Base-by-base conservation (phyloP, 2,888 invertebrate species). In the Melipona bicolor region DNA sequence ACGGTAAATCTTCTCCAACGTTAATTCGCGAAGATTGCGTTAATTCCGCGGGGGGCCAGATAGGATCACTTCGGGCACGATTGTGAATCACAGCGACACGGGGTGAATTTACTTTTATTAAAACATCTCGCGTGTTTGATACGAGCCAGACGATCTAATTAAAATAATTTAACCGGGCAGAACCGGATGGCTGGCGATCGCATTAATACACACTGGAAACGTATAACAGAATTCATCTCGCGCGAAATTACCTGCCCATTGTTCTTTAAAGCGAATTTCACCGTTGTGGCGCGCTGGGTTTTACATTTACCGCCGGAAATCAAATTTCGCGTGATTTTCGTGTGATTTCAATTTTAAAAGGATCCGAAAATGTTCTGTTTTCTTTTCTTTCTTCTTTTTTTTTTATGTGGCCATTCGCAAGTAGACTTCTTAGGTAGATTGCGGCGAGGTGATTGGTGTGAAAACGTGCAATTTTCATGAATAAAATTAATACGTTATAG, bases 121-220 rank as follows among this genome's bases (percentile, higher is more conserved):
- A 64, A 64, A 56, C 54, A 17, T 43, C 21, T 62, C 27, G 1
- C 61, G n/a, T 27, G 15, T 62, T 56, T 32, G n/a, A 54, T 52
- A 62, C 19, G 6, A n/a, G 24, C 27, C 21, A n/a, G 21, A n/a
- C 52, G 32, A 56, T 21, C 32, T 27, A 50, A 75, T 79, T 69
- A 70, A 79, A 64, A 70, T 75, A 79, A 69, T 79, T 75, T 64
- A 52, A 64, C n/a, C n/a, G 17, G 36, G 36, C n/a, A 24, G n/a
- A n/a, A n/a, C n/a, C n/a, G n/a, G n/a, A n/a, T n/a, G n/a, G n/a
- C n/a, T n/a, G n/a, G n/a, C n/a, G n/a, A 64, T 43, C 68, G 9
- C 2, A 74, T 69, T 69, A 74, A 68, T 74, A 27, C 43, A 49
- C 68, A 52, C 19, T 68, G 6, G 3, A n/a, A 52, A 64, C 62